phyloP scores from a whole-genome alignment of 2,888 invertebrate genomes.

The Eurois occulta region DNA sequence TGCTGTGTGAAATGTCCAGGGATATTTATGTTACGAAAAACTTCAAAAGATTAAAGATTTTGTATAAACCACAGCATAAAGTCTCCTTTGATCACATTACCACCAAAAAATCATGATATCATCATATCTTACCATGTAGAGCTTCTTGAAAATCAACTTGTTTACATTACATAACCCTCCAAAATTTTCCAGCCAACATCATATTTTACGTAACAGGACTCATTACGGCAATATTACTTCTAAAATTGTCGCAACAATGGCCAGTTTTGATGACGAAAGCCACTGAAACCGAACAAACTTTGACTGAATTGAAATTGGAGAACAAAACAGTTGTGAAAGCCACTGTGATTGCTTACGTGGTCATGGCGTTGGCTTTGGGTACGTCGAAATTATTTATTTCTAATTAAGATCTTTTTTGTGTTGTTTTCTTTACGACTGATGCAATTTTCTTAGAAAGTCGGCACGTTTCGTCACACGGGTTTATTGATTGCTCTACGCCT shows the following conservation, averaged over 20 bases:
- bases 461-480: background rate
- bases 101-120: too few relatives aligned
- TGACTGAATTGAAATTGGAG: constrained; percentile 64
- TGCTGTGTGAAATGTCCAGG: too few relatives aligned
- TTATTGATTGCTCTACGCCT: background rate
- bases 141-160: background rate
- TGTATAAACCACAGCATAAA: background rate
- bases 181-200: constrained; percentile 67
- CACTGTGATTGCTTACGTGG: constrained; percentile 58
- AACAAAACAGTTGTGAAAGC: constrained; percentile 58
- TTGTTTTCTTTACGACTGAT: background rate
- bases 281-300: constrained; percentile 67
- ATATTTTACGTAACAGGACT: constrained; percentile 67
- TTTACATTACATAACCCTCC: constrained; percentile 19
- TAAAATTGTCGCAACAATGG: constrained; percentile 73
- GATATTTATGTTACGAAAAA: background rate
- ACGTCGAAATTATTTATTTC: constrained; percentile 27
- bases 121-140: background rate
- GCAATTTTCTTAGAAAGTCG: background rate
- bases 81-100: background rate
- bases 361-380: constrained; percentile 71
- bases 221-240: constrained; percentile 61
- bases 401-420: background rate
- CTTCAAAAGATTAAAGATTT: background rate
- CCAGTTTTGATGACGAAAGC: constrained; percentile 68